A percentile compares a stretch with the other conserved stretches of the same genome.
phyloP scores from a whole-genome alignment of 1,140 invertebrate genomes.

The Neodiprion fabricii region DNA sequence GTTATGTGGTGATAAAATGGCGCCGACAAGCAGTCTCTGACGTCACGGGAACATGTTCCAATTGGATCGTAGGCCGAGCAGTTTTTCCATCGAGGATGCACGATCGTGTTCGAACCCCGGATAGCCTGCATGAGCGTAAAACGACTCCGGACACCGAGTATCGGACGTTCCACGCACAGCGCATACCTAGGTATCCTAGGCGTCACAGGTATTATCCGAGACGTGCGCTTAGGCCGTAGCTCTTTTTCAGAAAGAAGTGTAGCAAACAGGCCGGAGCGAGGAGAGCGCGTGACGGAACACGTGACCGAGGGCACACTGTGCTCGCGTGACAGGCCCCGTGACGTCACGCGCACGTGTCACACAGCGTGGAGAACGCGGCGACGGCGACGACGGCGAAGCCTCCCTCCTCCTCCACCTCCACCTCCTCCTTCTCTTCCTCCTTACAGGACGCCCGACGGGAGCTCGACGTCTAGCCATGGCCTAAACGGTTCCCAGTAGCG shows the following conservation, averaged over 20 bases:
- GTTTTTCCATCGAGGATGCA: too few relatives aligned
- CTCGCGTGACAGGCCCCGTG: slow-evolving; percentile 59
- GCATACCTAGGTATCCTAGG: too few relatives aligned
- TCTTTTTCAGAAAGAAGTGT: not conserved
- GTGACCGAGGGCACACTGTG: slow-evolving; percentile 59
- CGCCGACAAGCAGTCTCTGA: too few relatives aligned
- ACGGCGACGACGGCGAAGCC: slow-evolving; percentile 19
- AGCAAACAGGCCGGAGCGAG: slow-evolving; percentile 1
- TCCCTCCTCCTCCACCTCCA: slow-evolving; percentile 22
- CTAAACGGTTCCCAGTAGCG: slow-evolving; percentile 37
- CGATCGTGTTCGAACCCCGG: too few relatives aligned
- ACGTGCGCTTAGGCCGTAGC: too few relatives aligned
- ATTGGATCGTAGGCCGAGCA: too few relatives aligned
- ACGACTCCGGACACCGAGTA: too few relatives aligned
- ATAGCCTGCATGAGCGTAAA: too few relatives aligned
- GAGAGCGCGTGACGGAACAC: slow-evolving; percentile 59
- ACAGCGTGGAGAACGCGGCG: slow-evolving; percentile 48
- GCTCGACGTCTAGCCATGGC: slow-evolving; percentile 11
- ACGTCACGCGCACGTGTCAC: slow-evolving; percentile 62
- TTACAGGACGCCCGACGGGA: slow-evolving; percentile 19
- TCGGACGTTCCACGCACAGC: too few relatives aligned
- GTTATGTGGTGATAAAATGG: too few relatives aligned
- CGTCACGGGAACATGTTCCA: too few relatives aligned
- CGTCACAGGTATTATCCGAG: too few relatives aligned
- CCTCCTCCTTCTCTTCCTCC: slow-evolving; percentile 23